These are phyloP conservation scores for Lasioglossum oenotherae DNA, from an alignment of 2,888 invertebrate genomes.

Conservation along the genomic window DNA sequence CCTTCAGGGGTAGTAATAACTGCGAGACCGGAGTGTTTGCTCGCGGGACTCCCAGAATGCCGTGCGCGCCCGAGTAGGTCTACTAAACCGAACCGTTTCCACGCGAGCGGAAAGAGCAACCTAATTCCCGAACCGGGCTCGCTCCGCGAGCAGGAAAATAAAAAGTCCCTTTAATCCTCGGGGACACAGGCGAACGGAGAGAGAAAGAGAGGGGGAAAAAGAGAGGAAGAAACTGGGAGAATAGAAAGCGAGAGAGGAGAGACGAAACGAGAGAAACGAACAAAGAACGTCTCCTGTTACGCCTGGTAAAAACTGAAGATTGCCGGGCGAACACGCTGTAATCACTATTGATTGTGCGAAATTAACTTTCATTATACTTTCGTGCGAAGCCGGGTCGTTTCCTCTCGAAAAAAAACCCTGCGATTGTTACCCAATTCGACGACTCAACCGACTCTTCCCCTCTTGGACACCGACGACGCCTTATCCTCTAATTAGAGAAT, in stretches of 20 bases:
- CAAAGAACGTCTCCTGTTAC: constrained; percentile 41
- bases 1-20: constrained; percentile 59
- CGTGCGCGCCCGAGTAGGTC: constrained; percentile 41
- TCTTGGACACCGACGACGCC: not conserved
- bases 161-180: constrained; percentile 41
- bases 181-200: not conserved
- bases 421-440: constrained; percentile 13
- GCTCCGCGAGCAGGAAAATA: constrained; percentile 30
- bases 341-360: constrained; percentile 42
- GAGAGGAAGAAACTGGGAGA: not conserved
- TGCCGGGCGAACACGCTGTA: constrained; percentile 19
- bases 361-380: constrained; percentile 46
- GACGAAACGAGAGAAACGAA: not conserved
- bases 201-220: not conserved
- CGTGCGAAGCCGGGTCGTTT: not conserved
- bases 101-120: constrained; percentile 33
- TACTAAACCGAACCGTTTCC: constrained; percentile 1
- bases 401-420: constrained; percentile 2
- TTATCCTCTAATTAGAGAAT: constrained; percentile 9
- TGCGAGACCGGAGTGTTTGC: constrained; percentile 51
- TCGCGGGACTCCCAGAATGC: constrained; percentile 40
- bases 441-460: not conserved
- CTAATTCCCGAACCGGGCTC: constrained; percentile 36
- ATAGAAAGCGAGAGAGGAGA: not conserved
- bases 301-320: constrained; percentile 30